Evolutionary conservation across 1,140 invertebrate genomes (phyloP), one percentile per base, ranked within the genome.

Genomic region (Sogatella furcifera): DNA sequence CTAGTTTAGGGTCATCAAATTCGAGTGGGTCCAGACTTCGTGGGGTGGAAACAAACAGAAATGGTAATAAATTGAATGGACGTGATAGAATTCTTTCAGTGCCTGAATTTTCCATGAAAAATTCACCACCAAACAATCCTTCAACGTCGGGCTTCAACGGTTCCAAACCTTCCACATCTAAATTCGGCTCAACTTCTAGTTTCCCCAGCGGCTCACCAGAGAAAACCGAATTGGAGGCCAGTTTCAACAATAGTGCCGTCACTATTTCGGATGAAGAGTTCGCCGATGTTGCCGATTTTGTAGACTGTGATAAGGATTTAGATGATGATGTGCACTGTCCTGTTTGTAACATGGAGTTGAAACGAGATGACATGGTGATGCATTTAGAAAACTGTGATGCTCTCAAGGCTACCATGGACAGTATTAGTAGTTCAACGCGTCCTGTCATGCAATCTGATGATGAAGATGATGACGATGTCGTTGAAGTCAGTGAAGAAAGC

Each of bases 241-340:
- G 42, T 34, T 14, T 42, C 14, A 55, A 55, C 15, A 31, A 62
- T 10, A 22, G 38, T 57, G 14, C 31, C 9, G 41, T 53, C n/a
- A 59, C 13, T 21, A 9, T 22, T 2, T 49, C 15, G 10, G 22
- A 28, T 31, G 28, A 24, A 10, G 17, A 15, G 6, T 41, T 21
- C 9, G 21, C 52, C 31, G 15, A 22, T 38, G 17, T 54, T 21
- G 11, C 21, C 46, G 52, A 17, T 17, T 22, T 41, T 34, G 11
- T 38, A 22, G 15, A 31, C 14, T 28, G 19, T 53, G 31, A 34
- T 34, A 52, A 53, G 8, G n/a, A 58, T 55, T 67, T 73, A 0
- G 73, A 71, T n/a, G 64, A 65, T 55, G 31, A 53, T 3, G 72
- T 74, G 31, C 70, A 71, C 52, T 84, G 82, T 71, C 78, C 79